Evolutionary conservation across 2,888 invertebrate genomes (phyloP), one percentile per base, ranked within the genome.

Genomic region (Acleris laterana): DNA sequence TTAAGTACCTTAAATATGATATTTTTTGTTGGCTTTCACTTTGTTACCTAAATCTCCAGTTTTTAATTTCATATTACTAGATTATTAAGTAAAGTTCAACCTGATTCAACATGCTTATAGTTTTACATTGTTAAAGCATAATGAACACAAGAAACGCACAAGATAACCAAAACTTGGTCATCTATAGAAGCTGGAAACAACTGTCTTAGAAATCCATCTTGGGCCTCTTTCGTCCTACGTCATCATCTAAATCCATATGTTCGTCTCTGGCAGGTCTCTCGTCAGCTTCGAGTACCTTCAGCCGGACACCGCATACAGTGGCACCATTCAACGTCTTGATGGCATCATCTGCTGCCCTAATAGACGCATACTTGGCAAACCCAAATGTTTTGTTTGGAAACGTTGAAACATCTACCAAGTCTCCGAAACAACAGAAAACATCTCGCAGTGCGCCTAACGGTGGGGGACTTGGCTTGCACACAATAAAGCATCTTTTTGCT

Each of bases 241-340:
- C 78, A 72, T 76, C 77, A 57, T 82, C 80, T 59, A 78, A 79
- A 68, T 69, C 74, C 46, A 71, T 72, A 66, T 69, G 76, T 16
- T 75, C 76, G 46, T 81, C 80, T 70, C 79, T 81, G 6, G 72
- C 63, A n/a, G 80, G 91, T 59, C 87, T 94, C 73, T 97, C 96
- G 82, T 98, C 98, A 1, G 98, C 98, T 85, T 97, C 96, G 85
- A 98, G 93, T 2, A 99, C 98, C 89, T 98, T 97, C 60, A 98
- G 87, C 70, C 95, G 94, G 20, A 96, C 94, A 7, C 98, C 98
- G 80, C 95, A 96, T 60, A 98, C 94, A 77, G 96, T 96, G 62
- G 97, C 96, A 2, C 97, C 98, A 84, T 99, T 97, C 44, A 99
- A 85, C 9, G 82, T 83, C 53, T 68, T 80, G 59, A 97, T 96